phyloP scores from a whole-genome alignment of 2,888 invertebrate genomes.

The Tolmerus cingulatus region DNA sequence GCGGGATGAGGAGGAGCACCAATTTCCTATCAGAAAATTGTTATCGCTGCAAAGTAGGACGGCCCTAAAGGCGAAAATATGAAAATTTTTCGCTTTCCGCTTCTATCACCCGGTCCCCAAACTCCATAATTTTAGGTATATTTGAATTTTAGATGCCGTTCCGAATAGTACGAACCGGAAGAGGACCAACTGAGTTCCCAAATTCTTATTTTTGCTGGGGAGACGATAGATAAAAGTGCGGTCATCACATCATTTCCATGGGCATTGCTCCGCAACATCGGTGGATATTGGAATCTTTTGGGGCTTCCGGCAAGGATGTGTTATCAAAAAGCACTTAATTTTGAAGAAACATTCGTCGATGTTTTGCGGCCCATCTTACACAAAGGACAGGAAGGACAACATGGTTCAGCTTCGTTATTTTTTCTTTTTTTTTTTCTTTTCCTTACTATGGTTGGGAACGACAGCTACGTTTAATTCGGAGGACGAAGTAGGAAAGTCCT shows the following conservation, averaged over 20 bases:
- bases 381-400: neutral
- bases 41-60: neutral
- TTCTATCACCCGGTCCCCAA: neutral
- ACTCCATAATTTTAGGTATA: neutral
- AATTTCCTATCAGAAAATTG: neutral
- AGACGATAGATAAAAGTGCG: neutral
- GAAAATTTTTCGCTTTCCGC: neutral
- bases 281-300: neutral
- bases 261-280: neutral
- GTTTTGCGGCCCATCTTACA: neutral
- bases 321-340: conserved; percentile 29
- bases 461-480: neutral
- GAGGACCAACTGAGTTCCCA: neutral
- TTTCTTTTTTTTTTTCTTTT: neutral
- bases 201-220: neutral
- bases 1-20: neutral
- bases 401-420: neutral
- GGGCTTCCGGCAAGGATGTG: conserved; percentile 7
- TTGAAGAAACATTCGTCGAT: neutral
- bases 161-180: neutral
- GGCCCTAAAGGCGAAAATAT: neutral
- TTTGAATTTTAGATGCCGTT: neutral
- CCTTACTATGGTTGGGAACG: neutral
- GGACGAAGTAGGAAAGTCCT: neutral
- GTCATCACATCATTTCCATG: neutral